Percentiles rank a stretch among this genome's conserved stretches.
Conservation (phyloP, 2,113 vertebrate species). For the Periophthalmodon schlosseri region DNA sequence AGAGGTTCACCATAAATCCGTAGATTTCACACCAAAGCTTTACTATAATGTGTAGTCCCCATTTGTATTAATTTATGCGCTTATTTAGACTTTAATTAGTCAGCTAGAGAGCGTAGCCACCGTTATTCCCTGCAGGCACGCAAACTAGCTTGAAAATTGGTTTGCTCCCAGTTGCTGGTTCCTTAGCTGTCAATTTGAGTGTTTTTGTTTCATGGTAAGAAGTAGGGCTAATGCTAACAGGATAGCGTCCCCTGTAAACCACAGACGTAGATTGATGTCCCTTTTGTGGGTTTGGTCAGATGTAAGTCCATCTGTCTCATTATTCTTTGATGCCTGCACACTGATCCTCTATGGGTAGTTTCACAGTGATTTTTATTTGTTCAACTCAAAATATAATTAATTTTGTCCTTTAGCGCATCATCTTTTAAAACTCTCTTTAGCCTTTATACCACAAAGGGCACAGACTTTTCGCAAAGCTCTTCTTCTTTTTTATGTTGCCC, state of each 20-base stretch:
- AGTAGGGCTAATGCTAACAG: constrained; percentile 44
- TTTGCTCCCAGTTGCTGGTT: not conserved
- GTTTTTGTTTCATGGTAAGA: constrained; percentile 7
- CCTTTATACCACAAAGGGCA: constrained; percentile 10
- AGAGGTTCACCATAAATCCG: constrained; percentile 43
- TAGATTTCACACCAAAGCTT: constrained; percentile 37
- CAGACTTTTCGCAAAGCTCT: not conserved
- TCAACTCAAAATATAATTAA: constrained; percentile 35
- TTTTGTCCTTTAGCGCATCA: constrained; percentile 3
- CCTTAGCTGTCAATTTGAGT: not conserved
- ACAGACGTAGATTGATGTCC: constrained; percentile 58
- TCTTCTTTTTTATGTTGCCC: constrained; percentile 19
- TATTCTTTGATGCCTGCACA: constrained; percentile 40
- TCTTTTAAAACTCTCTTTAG: not conserved
- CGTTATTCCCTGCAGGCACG: constrained; percentile 32
- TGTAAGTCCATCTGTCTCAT: constrained; percentile 60
- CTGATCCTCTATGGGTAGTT: constrained; percentile 44
- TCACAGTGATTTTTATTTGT: constrained; percentile 58
- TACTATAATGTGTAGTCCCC: constrained; percentile 35
- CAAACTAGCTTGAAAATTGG: constrained; percentile 29
- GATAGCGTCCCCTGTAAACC: constrained; percentile 34
- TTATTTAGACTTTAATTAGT: constrained; percentile 72
- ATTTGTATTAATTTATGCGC: constrained; percentile 73
- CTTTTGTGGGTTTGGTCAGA: constrained; percentile 56
- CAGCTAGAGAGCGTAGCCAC: constrained; percentile 48